Conservation (phyloP, 2,797 vertebrate species). For the Fistularia commersonii region DNA sequence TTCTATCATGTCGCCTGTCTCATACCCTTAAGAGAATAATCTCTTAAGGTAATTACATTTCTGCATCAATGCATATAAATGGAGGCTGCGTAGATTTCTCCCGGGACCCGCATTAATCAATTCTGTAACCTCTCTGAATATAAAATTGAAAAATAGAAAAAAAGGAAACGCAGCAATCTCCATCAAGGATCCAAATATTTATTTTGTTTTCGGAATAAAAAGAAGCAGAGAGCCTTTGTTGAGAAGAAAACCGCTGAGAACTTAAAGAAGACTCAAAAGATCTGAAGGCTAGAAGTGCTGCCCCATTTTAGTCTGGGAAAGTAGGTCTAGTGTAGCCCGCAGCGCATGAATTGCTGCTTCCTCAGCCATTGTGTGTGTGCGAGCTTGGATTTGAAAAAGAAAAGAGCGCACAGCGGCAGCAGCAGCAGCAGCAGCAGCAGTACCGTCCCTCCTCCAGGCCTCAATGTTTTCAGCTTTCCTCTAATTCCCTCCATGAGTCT, state of each 20-base stretch:
- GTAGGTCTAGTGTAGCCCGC: slow-evolving; percentile 76
- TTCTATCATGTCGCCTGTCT: slow-evolving; percentile 70
- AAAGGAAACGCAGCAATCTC: neutral
- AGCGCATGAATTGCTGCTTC: slow-evolving; percentile 65
- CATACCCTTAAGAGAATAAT: slow-evolving; percentile 73
- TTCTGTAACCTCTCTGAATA: slow-evolving; percentile 22
- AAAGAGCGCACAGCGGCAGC: slow-evolving; percentile 41
- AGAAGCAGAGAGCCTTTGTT: slow-evolving; percentile 12
- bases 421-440: slow-evolving; percentile 39
- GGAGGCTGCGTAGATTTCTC: slow-evolving; percentile 61
- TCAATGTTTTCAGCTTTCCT: slow-evolving; percentile 55
- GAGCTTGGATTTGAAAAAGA: slow-evolving; percentile 63
- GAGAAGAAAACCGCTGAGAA: slow-evolving; percentile 22
- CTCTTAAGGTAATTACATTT: slow-evolving; percentile 83
- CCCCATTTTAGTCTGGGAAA: slow-evolving; percentile 72
- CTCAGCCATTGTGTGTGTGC: slow-evolving; percentile 57
- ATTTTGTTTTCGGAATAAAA: slow-evolving; percentile 18
- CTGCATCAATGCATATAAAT: slow-evolving; percentile 76
- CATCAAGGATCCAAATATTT: slow-evolving; percentile 2
- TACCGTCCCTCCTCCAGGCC: slow-evolving; percentile 64
- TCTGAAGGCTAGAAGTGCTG: slow-evolving; percentile 58
- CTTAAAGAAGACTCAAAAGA: slow-evolving; percentile 44
- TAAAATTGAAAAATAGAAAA: slow-evolving; percentile 4
- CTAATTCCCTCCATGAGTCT: slow-evolving; percentile 63
- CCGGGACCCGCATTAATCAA: slow-evolving; percentile 69